phyloP scores from a whole-genome alignment of 1,140 invertebrate genomes.

The Trissolcus basalis region DNA sequence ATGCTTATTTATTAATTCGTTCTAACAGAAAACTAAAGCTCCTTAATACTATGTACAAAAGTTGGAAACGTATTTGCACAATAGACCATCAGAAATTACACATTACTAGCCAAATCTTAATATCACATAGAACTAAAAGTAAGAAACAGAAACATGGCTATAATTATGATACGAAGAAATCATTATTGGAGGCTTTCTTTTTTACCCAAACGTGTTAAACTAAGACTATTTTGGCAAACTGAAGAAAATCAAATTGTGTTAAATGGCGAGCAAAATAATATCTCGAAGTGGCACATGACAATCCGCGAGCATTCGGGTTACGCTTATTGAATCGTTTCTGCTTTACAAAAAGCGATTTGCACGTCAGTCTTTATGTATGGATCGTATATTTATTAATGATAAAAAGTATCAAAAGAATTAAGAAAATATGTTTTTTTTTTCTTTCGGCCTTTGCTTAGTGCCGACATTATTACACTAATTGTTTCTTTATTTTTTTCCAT shows the following conservation, averaged over 20 bases:
- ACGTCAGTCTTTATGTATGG: conserved; percentile 42
- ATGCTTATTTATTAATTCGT: background rate
- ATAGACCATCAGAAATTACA: conserved; percentile 7
- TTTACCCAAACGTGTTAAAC: background rate
- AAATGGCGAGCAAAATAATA: conserved; percentile 16
- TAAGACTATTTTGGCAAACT: background rate
- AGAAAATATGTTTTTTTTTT: conserved; percentile 37
- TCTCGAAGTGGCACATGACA: conserved; percentile 42
- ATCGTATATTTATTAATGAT: conserved; percentile 30
- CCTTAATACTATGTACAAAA: background rate
- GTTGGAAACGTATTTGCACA: conserved; percentile 11
- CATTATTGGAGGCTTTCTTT: background rate
- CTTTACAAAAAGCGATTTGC: conserved; percentile 33
- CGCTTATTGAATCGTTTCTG: conserved; percentile 16
- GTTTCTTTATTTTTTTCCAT: too few species aligned
- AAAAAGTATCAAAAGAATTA: conserved; percentile 49
- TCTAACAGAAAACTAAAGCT: background rate
- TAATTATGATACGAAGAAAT: background rate
- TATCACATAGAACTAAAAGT: conserved; percentile 28
- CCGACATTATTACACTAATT: background rate
- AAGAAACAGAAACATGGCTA: conserved; percentile 4
- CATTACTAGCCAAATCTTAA: conserved; percentile 9
- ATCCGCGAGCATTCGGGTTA: conserved; percentile 19
- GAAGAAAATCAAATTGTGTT: conserved; percentile 5
- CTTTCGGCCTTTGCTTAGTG: background rate